These are phyloP conservation scores for Lasioglossum morio DNA, from an alignment of 2,888 invertebrate species.

Conservation along the genomic window DNA sequence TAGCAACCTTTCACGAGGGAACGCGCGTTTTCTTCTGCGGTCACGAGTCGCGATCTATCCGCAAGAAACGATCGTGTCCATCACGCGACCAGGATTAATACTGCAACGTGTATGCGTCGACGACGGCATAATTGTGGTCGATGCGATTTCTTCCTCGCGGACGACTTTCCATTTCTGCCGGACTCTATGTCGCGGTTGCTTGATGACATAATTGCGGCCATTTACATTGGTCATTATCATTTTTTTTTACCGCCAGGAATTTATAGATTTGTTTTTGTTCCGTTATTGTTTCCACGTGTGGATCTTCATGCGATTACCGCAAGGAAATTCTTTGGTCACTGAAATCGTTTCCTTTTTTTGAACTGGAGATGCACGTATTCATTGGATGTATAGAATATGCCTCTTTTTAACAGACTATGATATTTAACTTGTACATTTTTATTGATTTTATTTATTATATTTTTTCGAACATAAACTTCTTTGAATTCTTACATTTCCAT, in stretches of 20 bases:
- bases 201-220: constrained; percentile 13
- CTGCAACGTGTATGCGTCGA: constrained; percentile 51
- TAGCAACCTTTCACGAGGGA: background rate
- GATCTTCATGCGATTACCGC: background rate
- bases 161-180: constrained; percentile 52
- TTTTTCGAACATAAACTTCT: too few species aligned
- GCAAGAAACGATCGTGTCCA: constrained; percentile 30
- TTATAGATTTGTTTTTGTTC: background rate
- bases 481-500: too few species aligned
- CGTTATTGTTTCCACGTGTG: background rate
- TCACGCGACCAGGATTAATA: constrained; percentile 61
- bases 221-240: background rate
- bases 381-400: too few species aligned
- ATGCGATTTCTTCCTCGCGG: constrained; percentile 38
- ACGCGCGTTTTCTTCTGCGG: constrained; percentile 35
- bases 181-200: background rate
- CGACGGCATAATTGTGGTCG: constrained; percentile 46
- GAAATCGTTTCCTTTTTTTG: background rate
- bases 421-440: too few species aligned
- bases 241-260: background rate
- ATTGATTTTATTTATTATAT: too few species aligned
- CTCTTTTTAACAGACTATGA: too few species aligned
- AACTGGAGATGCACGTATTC: background rate
- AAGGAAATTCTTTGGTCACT: background rate
- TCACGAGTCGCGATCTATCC: constrained; percentile 31